phyloP scores from a whole-genome alignment of 2,888 invertebrate genomes.

The Ormyrus rosae region DNA sequence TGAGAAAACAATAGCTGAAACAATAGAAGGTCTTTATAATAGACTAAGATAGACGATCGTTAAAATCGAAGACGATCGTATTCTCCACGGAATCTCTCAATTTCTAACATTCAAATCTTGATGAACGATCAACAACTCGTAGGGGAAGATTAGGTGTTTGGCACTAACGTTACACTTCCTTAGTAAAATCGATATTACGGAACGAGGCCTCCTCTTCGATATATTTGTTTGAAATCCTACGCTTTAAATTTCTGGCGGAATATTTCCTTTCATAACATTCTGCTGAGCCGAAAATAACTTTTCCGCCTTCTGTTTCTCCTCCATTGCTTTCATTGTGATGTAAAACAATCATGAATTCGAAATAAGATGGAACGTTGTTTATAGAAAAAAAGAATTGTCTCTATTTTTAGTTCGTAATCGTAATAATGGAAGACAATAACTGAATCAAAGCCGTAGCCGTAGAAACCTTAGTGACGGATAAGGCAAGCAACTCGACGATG shows the following conservation, averaged over 20 bases:
- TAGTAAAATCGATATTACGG: background rate
- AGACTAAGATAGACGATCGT: too few species aligned
- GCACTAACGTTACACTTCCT: background rate
- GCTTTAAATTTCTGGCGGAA: constrained; percentile 10
- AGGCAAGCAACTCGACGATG: too few species aligned
- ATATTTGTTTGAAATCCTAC: background rate
- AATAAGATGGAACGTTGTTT: too few species aligned
- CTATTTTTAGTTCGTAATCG: too few species aligned
- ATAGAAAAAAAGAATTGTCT: too few species aligned
- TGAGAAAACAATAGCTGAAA: too few species aligned
- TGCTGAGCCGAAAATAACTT: constrained; percentile 5
- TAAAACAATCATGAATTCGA: background rate
- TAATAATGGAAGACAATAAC: too few species aligned
- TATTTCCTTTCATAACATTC: constrained; percentile 25
- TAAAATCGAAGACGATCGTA: too few species aligned
- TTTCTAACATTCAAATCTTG: background rate
- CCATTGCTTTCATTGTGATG: constrained; percentile 12
- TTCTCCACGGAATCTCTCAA: background rate
- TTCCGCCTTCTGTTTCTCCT: background rate
- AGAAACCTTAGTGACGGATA: background rate
- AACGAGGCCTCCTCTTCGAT: background rate
- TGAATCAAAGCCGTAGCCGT: too few species aligned
- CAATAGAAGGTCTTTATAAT: too few species aligned
- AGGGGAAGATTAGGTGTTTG: background rate
- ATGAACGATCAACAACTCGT: background rate